Evolutionary conservation across 2,888 invertebrate genomes (phyloP), one percentile per base, ranked within the genome.

Genomic region (Adelphocoris suturalis): DNA sequence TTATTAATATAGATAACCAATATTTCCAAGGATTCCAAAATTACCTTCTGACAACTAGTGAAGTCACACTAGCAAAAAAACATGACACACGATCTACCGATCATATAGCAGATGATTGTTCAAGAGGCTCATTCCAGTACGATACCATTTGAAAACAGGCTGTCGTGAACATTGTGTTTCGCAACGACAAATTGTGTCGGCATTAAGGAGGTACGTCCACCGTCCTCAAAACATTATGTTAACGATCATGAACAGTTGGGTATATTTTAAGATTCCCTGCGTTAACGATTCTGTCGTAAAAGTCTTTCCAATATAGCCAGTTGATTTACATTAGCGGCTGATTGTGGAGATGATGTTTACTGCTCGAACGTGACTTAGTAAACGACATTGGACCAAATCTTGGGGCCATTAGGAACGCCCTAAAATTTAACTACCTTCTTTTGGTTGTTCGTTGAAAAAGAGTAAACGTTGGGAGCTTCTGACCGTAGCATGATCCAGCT

Each of bases 241-340:
- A 78, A 46, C 37, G 46, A 78, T 47, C 47, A 47, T 47, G 78
- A 78, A 4, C 78, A 78, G 28, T 78, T 46, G 37, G 46, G 14
- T n/a, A 47, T 78, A 47, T 78, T 78, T 78, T 46, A 78, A 46
- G 78, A 78, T 46, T 78, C 82, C 52, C 19, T 52, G 82, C 52
- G 47, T 82, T 52, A 82, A 82, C 52, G 52, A 3, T 23, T 52
- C 82, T 5, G 27, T 82, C 82, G 82, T 82, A 82, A 82, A 82
- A 82, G 82, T 82, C 82, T 82, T 82, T 82, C 82, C 82, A 82
- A 82, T 82, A 82, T 82, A 82, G 52, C 47, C 68, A 55, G 86
- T 88, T 88, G 88, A 88, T 88, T 88, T 88, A 88, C 88, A 88
- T 88, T 88, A 88, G 88, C 88, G 88, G 78, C 88, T 78, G 78